Conservation (phyloP, 2,888 invertebrate species). For the Cynaeus angustus region DNA sequence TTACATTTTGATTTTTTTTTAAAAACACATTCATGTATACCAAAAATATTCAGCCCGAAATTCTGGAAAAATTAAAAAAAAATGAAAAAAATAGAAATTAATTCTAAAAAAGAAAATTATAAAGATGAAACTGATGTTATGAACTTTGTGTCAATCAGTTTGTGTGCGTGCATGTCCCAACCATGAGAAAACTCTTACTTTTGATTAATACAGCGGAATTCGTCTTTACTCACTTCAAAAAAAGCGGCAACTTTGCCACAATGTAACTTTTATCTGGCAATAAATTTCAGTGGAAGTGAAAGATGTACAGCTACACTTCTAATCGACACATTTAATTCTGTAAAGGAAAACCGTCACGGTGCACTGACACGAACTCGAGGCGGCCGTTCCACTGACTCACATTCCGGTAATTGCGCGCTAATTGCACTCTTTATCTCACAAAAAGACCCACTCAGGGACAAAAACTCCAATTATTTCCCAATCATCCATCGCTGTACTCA, state of each 20-base stretch:
- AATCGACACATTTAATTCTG: slow-evolving; percentile 7
- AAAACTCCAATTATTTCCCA: slow-evolving; percentile 1
- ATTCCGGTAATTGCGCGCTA: slow-evolving; percentile 44
- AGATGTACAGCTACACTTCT: slow-evolving; percentile 30
- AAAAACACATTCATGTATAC: too few species aligned
- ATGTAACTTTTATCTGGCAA: neutral
- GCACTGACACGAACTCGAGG: slow-evolving; percentile 24
- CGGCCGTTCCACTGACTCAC: slow-evolving; percentile 49
- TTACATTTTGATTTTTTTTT: too few species aligned
- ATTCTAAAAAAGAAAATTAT: too few species aligned
- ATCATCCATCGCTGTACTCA: slow-evolving; percentile 33
- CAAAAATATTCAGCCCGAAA: too few species aligned
- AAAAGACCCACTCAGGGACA: neutral
- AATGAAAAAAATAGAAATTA: too few species aligned
- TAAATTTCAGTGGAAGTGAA: slow-evolving; percentile 31
- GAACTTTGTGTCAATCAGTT: neutral
- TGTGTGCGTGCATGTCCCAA: neutral
- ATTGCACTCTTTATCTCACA: slow-evolving; percentile 26
- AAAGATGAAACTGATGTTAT: too few species aligned
- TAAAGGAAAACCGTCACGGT: slow-evolving; percentile 37
- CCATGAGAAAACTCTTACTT: slow-evolving; percentile 1
- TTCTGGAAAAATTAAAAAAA: too few species aligned
- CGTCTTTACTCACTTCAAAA: neutral
- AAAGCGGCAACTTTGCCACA: neutral
- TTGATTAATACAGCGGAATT: neutral